These are phyloP conservation scores for Nipponacmea schrenckii DNA, from an alignment of 2,888 invertebrate genomes.

Conservation along the genomic window DNA sequence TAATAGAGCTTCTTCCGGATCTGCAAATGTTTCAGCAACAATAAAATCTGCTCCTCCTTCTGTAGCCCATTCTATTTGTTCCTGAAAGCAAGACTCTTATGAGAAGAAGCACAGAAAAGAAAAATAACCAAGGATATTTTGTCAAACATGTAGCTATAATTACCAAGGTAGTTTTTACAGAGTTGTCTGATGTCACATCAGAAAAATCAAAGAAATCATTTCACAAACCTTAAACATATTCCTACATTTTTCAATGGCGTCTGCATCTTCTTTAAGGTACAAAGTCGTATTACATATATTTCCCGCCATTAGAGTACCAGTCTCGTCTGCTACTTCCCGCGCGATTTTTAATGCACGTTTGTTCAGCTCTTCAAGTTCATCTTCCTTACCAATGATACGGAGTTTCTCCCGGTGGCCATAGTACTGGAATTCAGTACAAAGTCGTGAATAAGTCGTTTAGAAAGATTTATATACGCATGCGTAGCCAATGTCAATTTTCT, in stretches of 20 bases:
- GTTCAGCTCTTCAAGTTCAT: conserved; percentile 57
- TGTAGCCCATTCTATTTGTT: conserved; percentile 58
- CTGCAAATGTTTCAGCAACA: conserved; percentile 53
- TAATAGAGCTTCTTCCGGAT: conserved; percentile 52
- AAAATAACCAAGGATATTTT: no score
- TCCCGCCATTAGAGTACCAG: conserved; percentile 63
- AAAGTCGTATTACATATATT: conserved; percentile 59
- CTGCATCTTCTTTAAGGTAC: conserved; percentile 39
- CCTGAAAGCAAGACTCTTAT: conserved; percentile 33
- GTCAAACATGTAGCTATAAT: no score
- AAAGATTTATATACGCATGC: no score
- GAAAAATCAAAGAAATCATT: no score
- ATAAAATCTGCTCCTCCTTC: conserved; percentile 59
- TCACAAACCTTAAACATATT: conserved; percentile 46
- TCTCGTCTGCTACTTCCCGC: conserved; percentile 58
- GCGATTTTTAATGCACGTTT: conserved; percentile 58
- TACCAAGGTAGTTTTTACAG: no score
- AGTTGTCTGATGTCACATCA: no score
- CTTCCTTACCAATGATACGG: conserved; percentile 45
- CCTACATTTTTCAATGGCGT: conserved; percentile 21
- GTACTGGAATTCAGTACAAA: conserved; percentile 32
- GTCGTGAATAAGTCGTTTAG: no score
- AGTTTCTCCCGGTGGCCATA: conserved; percentile 51
- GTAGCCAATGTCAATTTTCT: no score
- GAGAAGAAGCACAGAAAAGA: no score